Percentiles rank a stretch among this genome's conserved stretches.
phyloP scores from a whole-genome alignment of 2,888 invertebrate species.

The Drosophila vallismaia region DNA sequence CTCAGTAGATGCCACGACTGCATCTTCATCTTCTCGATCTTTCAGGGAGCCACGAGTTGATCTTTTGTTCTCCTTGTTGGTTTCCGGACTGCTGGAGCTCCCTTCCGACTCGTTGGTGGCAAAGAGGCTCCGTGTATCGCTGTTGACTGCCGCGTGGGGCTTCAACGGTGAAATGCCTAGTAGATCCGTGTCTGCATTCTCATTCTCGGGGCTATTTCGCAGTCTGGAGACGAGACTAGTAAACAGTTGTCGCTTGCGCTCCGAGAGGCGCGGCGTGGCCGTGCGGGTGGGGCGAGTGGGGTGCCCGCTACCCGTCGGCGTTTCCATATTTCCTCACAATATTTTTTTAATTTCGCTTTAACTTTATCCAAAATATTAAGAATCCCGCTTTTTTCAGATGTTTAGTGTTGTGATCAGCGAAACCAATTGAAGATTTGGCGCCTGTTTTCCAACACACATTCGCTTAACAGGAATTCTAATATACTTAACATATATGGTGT shows the following conservation, averaged over 20 bases:
- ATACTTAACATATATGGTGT: no score
- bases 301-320: constrained; percentile 72
- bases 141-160: constrained; percentile 24
- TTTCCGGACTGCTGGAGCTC: constrained; percentile 59
- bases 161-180: constrained; percentile 69
- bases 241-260: constrained; percentile 88
- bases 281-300: constrained; percentile 65
- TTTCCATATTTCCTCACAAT: constrained; percentile 75
- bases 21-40: neutral
- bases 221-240: constrained; percentile 41
- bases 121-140: constrained; percentile 33
- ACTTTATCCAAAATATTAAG: constrained; percentile 35
- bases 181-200: constrained; percentile 61
- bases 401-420: constrained; percentile 47
- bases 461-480: neutral
- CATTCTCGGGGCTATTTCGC: constrained; percentile 57
- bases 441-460: constrained; percentile 1
- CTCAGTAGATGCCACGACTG: constrained; percentile 14
- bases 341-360: constrained; percentile 19
- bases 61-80: constrained; percentile 67
- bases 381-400: constrained; percentile 67
- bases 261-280: constrained; percentile 86
- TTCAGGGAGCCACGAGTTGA: constrained; percentile 26
- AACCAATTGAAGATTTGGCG: constrained; percentile 1
- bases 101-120: constrained; percentile 5